Percentiles rank a stretch among this genome's conserved stretches.
phyloP scores from a whole-genome alignment of 2,888 invertebrate genomes.

The Disparrhopalites patrizii region DNA sequence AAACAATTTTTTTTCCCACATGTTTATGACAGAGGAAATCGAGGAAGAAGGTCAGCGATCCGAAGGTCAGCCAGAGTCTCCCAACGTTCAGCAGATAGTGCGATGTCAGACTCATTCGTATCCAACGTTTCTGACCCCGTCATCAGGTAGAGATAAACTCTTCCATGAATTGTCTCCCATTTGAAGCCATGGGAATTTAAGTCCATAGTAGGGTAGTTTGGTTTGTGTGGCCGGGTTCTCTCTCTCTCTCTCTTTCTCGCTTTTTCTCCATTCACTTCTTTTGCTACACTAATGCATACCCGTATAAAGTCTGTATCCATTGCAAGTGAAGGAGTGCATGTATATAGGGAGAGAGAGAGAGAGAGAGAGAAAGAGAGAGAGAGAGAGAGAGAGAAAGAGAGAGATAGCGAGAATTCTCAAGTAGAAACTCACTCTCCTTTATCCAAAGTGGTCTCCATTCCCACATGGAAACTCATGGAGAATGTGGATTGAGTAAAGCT shows the following conservation, averaged over 20 bases:
- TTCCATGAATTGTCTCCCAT: conserved; percentile 1
- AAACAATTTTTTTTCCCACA: neutral
- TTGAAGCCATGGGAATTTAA: neutral
- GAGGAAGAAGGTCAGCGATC: conserved; percentile 50
- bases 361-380: no score
- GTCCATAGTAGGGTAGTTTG: conserved; percentile 10
- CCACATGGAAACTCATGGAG: neutral
- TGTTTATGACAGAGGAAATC: conserved; percentile 24
- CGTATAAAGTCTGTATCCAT: neutral
- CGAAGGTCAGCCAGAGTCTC: conserved; percentile 59
- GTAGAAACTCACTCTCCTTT: neutral
- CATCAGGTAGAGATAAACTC: conserved; percentile 23
- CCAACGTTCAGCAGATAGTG: conserved; percentile 63
- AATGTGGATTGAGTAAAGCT: neutral
- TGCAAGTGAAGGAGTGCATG: neutral
- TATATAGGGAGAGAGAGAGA: neutral
- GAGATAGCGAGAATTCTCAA: neutral
- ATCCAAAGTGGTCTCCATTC: neutral
- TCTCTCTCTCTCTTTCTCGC: neutral
- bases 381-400: no score
- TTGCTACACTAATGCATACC: neutral
- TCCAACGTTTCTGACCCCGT: conserved; percentile 24
- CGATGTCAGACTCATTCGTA: conserved; percentile 51
- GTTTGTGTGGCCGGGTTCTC: neutral
- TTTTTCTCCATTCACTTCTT: neutral